These are phyloP conservation scores for Myiopsitta monachus DNA, from an alignment of 2,113 vertebrate genomes.

Conservation along the genomic window DNA sequence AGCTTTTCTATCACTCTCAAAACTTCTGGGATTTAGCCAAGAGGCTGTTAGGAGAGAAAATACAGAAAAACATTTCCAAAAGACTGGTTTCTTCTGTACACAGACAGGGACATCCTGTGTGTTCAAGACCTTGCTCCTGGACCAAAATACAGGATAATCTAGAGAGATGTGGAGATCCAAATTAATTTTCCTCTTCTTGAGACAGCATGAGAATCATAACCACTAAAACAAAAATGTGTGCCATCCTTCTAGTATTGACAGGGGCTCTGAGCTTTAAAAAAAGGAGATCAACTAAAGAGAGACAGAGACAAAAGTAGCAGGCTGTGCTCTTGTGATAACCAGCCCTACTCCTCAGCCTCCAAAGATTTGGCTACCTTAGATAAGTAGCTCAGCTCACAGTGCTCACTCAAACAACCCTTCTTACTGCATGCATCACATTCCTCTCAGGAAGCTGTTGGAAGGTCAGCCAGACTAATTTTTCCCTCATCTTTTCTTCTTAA, in stretches of 20 bases:
- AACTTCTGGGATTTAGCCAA: background rate
- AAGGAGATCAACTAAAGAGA: background rate
- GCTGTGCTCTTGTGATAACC: background rate
- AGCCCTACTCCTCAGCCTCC: background rate
- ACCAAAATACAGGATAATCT: background rate
- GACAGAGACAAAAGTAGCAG: background rate
- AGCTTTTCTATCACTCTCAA: background rate
- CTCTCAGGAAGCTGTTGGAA: background rate
- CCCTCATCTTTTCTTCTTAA: background rate
- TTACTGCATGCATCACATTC: background rate
- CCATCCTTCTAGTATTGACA: background rate
- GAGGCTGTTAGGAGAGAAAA: background rate
- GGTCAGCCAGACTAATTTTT: background rate
- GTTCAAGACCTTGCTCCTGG: background rate
- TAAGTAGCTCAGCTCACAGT: background rate
- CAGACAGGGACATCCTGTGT: background rate
- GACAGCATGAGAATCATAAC: background rate
- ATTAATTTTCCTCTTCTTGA: background rate
- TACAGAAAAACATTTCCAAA: background rate
- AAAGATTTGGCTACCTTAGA: background rate
- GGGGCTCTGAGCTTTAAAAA: background rate
- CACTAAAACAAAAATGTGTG: background rate
- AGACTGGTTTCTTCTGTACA: background rate
- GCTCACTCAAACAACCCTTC: background rate
- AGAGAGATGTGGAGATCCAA: background rate